Evolutionary conservation across 2,797 vertebrate genomes (phyloP), one percentile per base, ranked within the genome.

Genomic region (Sorex maritimensis): DNA sequence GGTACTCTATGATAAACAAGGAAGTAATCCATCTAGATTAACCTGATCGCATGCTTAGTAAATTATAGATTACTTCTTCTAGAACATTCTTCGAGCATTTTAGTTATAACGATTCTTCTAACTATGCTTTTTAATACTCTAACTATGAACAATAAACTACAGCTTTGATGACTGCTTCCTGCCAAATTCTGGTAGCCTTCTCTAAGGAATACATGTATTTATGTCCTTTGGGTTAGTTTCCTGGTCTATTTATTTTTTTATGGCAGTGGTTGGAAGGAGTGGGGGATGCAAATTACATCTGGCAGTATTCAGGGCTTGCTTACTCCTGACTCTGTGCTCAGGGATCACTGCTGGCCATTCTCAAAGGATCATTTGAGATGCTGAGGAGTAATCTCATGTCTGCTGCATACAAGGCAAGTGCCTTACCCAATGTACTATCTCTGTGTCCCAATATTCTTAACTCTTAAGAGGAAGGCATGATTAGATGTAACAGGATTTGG

Each of bases 131-230:
- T 65, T 30, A 49, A 3, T 28, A 8, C 21, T 79, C 9, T 6
- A 41, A 6, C 1, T 65, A 24, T 6, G 78, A 67, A 72, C 6
- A 75, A 63, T 28, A 63, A 74, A 14, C 8, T 71, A 49, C 19
- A 58, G 4, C 1, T 74, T 30, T 68, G 73, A 13, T 72, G 58
- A 4, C 5, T 13, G 0, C n/a, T 78, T 74, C 12, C 12, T 52
- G 17, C 15, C 17, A 58, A 61, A 23, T 41, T 86, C 46, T 15
- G 34, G 30, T 34, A 77, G 46, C 41, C 8, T 6, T 88, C 74
- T 88, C 13, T 74, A 93, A 83, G 61, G 38, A 75, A 49, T 26
- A 69, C 73, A 3, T 52, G 19, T 77, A 69, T 83, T 79, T 71
- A 88, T 19, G 72, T 85, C 52, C 26, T 52, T 52, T 52, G 49